Evolutionary conservation across 2,888 invertebrate genomes (phyloP), one percentile per base, ranked within the genome.

Genomic region (Drosophila flavopinicola): DNA sequence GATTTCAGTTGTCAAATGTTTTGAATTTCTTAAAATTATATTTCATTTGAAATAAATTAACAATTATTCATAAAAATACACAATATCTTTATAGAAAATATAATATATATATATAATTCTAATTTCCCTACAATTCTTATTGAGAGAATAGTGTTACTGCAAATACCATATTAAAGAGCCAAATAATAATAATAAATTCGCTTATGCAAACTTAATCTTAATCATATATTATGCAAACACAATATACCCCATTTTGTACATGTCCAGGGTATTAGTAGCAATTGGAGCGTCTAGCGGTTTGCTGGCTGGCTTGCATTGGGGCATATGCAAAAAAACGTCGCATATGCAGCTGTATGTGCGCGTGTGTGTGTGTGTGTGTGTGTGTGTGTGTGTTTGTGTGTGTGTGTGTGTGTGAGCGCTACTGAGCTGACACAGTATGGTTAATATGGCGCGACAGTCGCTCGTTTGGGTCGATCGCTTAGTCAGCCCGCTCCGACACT

Each of bases 401-500:
- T 39, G 24, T 25, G 30, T 54, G 38, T 37, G 38, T 35, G 38
- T 63, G 20, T 32, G 38, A 51, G 68, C 49, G 48, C 45, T 49
- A 73, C 56, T 47, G 58, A 63, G 53, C 74, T 57, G 74, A 64
- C 64, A 67, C 67, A 67, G 66, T 78, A 79, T 73, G 70, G 82
- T 82, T 72, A 78, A 86, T 78, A 82, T 80, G 66, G 58, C 69
- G 82, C 82, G 82, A 78, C 85, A 78, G 63, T 71, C 63, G 71
- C 51, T 77, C 68, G 71, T 32, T 32, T 56, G 66, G 59, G 49
- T 65, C 65, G 67, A 70, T 87, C 83, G 87, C 78, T 83, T 85
- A 83, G 87, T 83, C 87, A 85, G 87, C 76, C 83, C 61, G 78
- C 68, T 82, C 45, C 57, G 75, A 58, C 82, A 78, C 75, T 87